A percentile compares a stretch with the other conserved stretches of the same genome.
Evolutionary conservation across 2,888 invertebrate species (phyloP).

Genomic region (Timandra comae): DNA sequence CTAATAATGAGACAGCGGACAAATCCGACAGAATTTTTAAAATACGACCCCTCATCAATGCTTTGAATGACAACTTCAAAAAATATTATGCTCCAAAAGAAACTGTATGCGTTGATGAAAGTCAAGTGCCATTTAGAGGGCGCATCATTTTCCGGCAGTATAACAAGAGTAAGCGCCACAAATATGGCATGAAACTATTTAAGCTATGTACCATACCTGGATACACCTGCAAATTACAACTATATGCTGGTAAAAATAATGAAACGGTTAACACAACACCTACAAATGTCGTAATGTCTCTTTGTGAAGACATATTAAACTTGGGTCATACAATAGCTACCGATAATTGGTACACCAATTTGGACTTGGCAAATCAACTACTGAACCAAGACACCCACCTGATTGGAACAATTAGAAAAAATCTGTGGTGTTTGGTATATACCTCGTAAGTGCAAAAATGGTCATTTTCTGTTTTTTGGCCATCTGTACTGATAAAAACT

Average conservation of each 20-base stretch:
- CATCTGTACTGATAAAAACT: too few species aligned
- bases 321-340: slow-evolving; percentile 31
- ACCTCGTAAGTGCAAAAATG: too few species aligned
- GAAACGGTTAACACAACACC: slow-evolving; percentile 22
- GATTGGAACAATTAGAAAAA: slow-evolving; percentile 33
- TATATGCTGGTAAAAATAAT: too few species aligned
- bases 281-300: slow-evolving; percentile 23
- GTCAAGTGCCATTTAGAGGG: slow-evolving; percentile 26
- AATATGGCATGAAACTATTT: slow-evolving; percentile 30
- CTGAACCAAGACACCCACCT: slow-evolving; percentile 32
- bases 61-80: slow-evolving; percentile 24
- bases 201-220: slow-evolving; percentile 31
- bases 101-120: slow-evolving; percentile 30
- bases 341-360: slow-evolving; percentile 36
- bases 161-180: slow-evolving; percentile 29
- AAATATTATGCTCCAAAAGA: slow-evolving; percentile 26
- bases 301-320: slow-evolving; percentile 25
- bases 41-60: slow-evolving; percentile 26
- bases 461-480: too few species aligned
- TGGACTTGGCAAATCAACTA: slow-evolving; percentile 30
- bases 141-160: slow-evolving; percentile 28
- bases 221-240: slow-evolving; percentile 28
- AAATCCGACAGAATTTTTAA: slow-evolving; percentile 25
- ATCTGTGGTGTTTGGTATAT: too few species aligned
- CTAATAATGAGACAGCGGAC: slow-evolving; percentile 20